These are phyloP conservation scores for Aplochiton taeniatus DNA, from an alignment of 2,797 vertebrate species.

Conservation along the genomic window DNA sequence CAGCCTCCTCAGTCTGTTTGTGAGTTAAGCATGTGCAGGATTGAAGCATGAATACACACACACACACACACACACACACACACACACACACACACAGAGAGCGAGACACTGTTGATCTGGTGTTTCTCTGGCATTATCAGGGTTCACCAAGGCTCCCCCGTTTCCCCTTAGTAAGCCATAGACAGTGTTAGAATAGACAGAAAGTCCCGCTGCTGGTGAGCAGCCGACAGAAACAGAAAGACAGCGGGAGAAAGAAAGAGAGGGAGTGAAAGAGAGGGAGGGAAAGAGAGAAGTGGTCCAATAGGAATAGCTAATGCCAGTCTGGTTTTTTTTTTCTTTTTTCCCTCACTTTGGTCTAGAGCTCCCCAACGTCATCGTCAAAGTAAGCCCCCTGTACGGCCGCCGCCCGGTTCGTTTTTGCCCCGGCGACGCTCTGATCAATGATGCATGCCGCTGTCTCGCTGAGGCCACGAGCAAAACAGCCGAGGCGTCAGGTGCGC, in stretches of 20 bases:
- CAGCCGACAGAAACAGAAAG: too few species aligned
- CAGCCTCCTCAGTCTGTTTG: constrained; percentile 59
- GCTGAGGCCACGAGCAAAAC: constrained; percentile 32
- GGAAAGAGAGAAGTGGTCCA: too few species aligned
- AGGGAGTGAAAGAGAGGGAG: too few species aligned
- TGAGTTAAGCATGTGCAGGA: constrained; percentile 63
- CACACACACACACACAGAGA: too few species aligned
- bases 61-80: background rate
- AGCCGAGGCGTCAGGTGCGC: constrained; percentile 28
- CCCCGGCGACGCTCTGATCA: constrained; percentile 30
- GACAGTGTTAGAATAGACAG: too few species aligned
- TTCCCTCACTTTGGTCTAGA: background rate
- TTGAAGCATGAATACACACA: constrained; percentile 50
- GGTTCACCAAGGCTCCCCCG: too few species aligned
- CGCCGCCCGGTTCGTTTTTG: constrained; percentile 38
- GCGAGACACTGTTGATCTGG: too few species aligned
- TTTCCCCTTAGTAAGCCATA: too few species aligned
- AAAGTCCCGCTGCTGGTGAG: too few species aligned
- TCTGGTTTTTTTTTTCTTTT: background rate
- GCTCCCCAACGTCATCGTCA: background rate
- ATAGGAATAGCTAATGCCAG: background rate
- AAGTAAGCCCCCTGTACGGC: constrained; percentile 32
- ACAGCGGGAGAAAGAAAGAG: too few species aligned
- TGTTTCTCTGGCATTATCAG: too few species aligned
- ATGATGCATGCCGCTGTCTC: constrained; percentile 31